phyloP scores from a whole-genome alignment of 2,888 invertebrate species.

The Ectobius pallidus region DNA sequence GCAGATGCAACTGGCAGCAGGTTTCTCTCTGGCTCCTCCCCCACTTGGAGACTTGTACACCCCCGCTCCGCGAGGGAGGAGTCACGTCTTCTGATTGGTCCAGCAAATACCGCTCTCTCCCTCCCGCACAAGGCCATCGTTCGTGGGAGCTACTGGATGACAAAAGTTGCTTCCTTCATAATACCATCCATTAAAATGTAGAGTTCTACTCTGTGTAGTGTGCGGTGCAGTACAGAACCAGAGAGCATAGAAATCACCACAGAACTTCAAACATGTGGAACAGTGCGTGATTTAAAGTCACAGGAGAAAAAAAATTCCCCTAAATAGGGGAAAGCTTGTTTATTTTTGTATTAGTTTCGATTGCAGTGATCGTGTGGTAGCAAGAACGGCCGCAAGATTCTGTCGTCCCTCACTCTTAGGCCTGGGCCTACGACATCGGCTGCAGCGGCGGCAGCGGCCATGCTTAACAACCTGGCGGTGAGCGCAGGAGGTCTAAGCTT shows the following conservation, averaged over 20 bases:
- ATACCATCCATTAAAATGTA: conserved; percentile 37
- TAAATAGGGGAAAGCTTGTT: background rate
- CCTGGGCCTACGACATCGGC: conserved; percentile 41
- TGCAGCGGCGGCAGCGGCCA: conserved; percentile 42
- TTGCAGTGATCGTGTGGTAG: too few species aligned
- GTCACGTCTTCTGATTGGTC: background rate
- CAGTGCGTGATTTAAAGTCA: background rate
- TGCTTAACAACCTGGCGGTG: conserved; percentile 51
- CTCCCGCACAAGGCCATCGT: background rate
- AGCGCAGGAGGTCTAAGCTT: conserved; percentile 48
- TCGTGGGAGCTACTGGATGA: conserved; percentile 10
- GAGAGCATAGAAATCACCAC: conserved; percentile 1
- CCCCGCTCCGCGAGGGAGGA: too few species aligned
- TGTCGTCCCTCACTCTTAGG: conserved; percentile 45
- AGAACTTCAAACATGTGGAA: conserved; percentile 30
- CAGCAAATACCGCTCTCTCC: background rate
- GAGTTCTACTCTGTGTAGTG: conserved; percentile 24
- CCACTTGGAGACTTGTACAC: too few species aligned
- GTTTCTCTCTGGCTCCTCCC: too few species aligned
- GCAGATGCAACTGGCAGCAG: too few species aligned
- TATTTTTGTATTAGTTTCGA: too few species aligned
- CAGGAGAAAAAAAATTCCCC: background rate
- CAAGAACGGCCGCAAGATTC: conserved; percentile 44
- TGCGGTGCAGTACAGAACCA: conserved; percentile 16
- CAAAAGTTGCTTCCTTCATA: conserved; percentile 38